Evolutionary conservation across 2,113 vertebrate genomes (phyloP).

Genomic region (Nannobrachium achirus): DNA sequence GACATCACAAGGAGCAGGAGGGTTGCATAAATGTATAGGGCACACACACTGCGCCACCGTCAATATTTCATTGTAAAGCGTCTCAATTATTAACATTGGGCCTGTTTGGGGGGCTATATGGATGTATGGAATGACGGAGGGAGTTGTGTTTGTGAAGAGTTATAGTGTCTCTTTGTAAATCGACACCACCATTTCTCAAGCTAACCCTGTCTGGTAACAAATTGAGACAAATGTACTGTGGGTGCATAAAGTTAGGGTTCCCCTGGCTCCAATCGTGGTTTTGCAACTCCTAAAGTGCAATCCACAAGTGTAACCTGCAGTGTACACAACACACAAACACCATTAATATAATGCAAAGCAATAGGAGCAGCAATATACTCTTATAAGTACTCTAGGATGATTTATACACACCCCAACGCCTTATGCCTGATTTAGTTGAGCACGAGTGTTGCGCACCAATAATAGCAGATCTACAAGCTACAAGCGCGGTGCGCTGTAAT

Average conservation of each 20-base stretch:
- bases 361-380: not conserved
- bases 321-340: no score
- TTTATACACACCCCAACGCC: no score
- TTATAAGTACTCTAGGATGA: not conserved
- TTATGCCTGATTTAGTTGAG: no score
- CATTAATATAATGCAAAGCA: no score
- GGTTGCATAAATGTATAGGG: slow-evolving; percentile 54
- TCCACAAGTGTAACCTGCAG: not conserved
- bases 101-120: slow-evolving; percentile 37
- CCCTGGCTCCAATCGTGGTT: not conserved
- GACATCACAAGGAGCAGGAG: slow-evolving; percentile 44
- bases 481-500: no score
- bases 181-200: slow-evolving; percentile 4
- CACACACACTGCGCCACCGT: slow-evolving; percentile 40
- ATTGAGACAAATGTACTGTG: no score
- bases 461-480: no score
- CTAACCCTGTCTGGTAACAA: not conserved
- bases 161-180: slow-evolving; percentile 8
- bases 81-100: slow-evolving; percentile 64
- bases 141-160: slow-evolving; percentile 30
- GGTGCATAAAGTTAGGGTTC: not conserved
- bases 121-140: slow-evolving; percentile 15
- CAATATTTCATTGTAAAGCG: slow-evolving; percentile 69
- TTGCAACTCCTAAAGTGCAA: slow-evolving; percentile 13
- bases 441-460: no score